Conservation (phyloP, 2,797 vertebrate species). For the Calcarius lapponicus region DNA sequence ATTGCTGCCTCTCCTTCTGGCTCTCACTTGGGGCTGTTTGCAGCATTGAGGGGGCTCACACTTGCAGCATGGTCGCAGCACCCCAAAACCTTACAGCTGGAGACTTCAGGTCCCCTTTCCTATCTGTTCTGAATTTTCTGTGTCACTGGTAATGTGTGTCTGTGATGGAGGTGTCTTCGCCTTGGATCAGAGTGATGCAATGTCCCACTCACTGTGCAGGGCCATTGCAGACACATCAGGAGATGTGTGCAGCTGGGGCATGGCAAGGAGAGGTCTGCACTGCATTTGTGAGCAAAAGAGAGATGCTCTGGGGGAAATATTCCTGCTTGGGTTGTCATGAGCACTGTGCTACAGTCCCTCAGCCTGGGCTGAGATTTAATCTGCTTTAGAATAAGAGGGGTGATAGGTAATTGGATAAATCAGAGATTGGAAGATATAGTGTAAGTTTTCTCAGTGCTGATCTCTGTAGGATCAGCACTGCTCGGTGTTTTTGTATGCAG, state of each 20-base stretch:
- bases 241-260: not conserved
- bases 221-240: not conserved
- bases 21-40: not conserved
- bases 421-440: not conserved
- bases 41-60: not conserved
- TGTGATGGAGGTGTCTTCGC: not conserved
- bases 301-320: not conserved
- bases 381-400: not conserved
- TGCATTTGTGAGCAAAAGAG: not conserved
- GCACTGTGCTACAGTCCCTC: not conserved
- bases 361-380: not conserved
- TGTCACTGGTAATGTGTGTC: rapidly evolving
- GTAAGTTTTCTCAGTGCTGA: not conserved
- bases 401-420: not conserved
- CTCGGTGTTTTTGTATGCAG: rapidly evolving
- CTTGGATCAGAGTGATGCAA: not conserved
- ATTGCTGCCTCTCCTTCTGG: not conserved
- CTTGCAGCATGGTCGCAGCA: not conserved
- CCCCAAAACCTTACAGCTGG: not conserved
- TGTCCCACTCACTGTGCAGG: not conserved
- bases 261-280: not conserved
- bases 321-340: not conserved
- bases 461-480: not conserved
- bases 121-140: not conserved
- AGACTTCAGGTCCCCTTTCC: not conserved